These are phyloP conservation scores for Sebastes hubbsi DNA, from an alignment of 2,797 vertebrate genomes.

Conservation along the genomic window DNA sequence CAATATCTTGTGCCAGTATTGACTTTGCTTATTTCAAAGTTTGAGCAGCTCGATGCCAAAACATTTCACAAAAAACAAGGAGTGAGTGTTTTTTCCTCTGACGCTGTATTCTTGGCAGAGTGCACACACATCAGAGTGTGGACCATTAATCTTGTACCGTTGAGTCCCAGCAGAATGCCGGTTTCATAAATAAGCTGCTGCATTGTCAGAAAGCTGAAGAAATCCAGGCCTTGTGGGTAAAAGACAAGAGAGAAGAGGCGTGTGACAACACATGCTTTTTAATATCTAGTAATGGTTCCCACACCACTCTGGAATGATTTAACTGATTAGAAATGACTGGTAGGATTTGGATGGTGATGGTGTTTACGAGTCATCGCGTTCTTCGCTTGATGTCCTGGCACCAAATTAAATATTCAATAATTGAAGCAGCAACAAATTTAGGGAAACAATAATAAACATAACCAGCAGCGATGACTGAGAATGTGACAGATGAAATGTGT, in stretches of 20 bases:
- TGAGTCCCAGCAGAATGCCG: not conserved
- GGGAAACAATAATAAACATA: not conserved
- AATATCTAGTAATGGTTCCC: not conserved
- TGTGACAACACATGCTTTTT: not conserved
- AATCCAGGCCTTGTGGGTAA: not conserved
- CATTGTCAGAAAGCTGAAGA: not conserved
- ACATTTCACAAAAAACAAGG: not conserved
- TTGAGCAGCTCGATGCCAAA: not conserved
- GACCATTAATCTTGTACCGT: not conserved
- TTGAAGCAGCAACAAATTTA: not conserved
- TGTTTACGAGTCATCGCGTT: not conserved
- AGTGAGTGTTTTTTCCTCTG: not conserved
- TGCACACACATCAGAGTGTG: not conserved
- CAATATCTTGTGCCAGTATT: not conserved
- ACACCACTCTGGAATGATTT: not conserved
- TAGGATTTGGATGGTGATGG: not conserved
- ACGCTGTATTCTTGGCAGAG: not conserved
- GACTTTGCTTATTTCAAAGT: not conserved
- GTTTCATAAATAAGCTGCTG: not conserved
- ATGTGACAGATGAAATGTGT: not conserved
- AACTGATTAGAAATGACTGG: not conserved
- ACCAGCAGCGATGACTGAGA: not conserved
- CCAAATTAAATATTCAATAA: not conserved
- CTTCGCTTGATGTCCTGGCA: not conserved
- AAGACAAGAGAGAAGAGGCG: not conserved